Conservation (phyloP, 2,113 vertebrate genomes). For the Pseudorectes ferrugineus region DNA sequence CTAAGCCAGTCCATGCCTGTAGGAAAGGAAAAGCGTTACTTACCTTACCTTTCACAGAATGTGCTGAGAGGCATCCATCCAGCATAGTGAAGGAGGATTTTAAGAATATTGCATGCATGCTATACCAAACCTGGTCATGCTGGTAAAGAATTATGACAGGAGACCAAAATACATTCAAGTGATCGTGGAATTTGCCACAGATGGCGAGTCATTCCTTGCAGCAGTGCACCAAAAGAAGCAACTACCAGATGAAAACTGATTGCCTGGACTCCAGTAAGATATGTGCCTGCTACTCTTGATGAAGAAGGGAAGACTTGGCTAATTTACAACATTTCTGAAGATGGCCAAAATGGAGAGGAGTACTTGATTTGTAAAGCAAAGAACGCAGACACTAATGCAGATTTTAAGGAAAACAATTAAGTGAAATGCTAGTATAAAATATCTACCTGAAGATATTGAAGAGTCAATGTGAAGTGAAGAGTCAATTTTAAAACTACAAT, state of each 20-base stretch:
- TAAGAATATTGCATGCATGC: not conserved
- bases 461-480: not conserved
- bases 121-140: not conserved
- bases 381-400: not conserved
- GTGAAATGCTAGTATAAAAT: not conserved
- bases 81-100: not conserved
- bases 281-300: not conserved
- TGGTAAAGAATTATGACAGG: not conserved
- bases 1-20: not conserved
- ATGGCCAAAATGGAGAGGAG: not conserved
- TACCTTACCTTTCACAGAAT: not conserved
- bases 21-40: not conserved
- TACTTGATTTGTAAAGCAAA: not conserved
- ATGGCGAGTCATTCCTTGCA: not conserved
- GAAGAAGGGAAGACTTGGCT: not conserved
- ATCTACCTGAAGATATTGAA: rapidly evolving
- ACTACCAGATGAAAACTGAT: not conserved
- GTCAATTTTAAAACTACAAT: not conserved
- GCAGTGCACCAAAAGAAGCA: not conserved
- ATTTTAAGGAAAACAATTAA: not conserved
- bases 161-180: not conserved
- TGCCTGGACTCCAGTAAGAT: not conserved
- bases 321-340: not conserved
- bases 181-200: not conserved
- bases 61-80: not conserved